Conservation (phyloP, 2,888 invertebrate species). For the Chromoteleia sp. region DNA sequence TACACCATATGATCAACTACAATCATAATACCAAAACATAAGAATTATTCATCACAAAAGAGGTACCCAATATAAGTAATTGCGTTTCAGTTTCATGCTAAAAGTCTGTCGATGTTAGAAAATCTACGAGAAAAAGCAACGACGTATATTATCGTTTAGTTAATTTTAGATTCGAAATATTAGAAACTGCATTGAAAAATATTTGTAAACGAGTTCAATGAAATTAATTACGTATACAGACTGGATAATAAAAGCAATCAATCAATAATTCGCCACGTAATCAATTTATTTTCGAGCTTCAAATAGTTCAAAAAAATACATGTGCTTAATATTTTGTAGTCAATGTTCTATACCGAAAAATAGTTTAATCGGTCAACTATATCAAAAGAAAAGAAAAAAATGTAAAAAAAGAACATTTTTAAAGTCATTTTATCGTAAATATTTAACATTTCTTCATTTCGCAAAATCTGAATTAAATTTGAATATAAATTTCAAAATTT, state of each 20-base stretch:
- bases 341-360: no score
- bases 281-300: no score
- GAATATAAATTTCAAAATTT: conserved; percentile 30
- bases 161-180: conserved; percentile 25
- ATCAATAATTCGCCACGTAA: no score
- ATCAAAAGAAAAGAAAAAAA: no score
- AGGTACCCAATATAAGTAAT: conserved; percentile 56
- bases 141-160: not conserved
- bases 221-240: no score
- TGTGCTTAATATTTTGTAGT: no score
- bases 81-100: conserved; percentile 13
- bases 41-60: conserved; percentile 59
- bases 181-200: conserved; percentile 11
- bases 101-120: not conserved
- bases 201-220: no score
- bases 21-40: conserved; percentile 53
- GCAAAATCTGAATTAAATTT: conserved; percentile 26
- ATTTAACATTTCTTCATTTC: conserved; percentile 3
- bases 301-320: no score
- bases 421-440: conserved; percentile 3
- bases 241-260: no score
- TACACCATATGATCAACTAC: conserved; percentile 54
- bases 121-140: not conserved
- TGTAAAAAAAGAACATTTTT: no score
- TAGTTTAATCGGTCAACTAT: no score